Conservation (phyloP, 2,888 invertebrate genomes). For the Eumacrocentrus americanus region DNA sequence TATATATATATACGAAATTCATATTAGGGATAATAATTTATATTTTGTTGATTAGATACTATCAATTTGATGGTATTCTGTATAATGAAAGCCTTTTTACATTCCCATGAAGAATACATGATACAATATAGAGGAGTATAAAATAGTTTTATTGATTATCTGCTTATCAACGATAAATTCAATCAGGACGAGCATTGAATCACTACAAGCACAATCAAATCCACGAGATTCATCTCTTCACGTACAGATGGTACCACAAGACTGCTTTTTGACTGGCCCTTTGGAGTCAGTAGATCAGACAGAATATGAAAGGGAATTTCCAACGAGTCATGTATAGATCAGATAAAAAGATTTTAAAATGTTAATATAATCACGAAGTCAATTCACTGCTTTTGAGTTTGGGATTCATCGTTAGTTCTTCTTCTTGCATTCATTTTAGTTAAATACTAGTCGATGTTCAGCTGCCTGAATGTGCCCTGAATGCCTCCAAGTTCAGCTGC, state of each 20-base stretch:
- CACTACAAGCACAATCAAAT: too few species aligned
- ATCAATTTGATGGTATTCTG: too few species aligned
- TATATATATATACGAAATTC: too few species aligned
- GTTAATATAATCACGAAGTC: neutral
- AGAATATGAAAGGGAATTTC: neutral
- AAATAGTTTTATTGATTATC: too few species aligned
- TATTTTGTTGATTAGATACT: too few species aligned
- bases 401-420: too few species aligned
- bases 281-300: neutral
- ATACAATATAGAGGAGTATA: too few species aligned
- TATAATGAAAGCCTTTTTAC: too few species aligned
- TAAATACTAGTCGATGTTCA: conserved; percentile 52
- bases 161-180: neutral
- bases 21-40: too few species aligned
- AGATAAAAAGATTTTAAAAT: neutral
- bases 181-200: neutral
- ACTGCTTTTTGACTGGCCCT: neutral
- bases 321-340: neutral
- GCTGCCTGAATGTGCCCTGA: conserved; percentile 55
- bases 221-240: neutral
- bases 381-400: neutral
- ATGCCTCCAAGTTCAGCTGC: conserved; percentile 49
- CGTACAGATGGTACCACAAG: conserved; percentile 10
- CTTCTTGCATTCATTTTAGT: neutral
- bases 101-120: too few species aligned